phyloP scores from a whole-genome alignment of 2,888 invertebrate genomes.

The Amiota communis region DNA sequence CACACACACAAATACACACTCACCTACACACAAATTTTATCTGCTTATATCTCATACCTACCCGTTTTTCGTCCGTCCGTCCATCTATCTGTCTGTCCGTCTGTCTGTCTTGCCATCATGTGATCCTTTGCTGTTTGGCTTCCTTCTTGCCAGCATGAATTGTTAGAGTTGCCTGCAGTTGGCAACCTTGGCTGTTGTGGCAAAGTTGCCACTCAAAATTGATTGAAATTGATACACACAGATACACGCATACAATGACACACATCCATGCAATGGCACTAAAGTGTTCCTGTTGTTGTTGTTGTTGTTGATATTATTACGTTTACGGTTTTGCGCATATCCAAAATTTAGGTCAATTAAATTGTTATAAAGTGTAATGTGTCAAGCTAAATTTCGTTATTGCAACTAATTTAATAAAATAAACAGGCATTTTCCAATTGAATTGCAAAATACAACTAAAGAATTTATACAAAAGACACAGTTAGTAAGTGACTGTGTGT shows the following conservation, averaged over 20 bases:
- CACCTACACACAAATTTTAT: background rate
- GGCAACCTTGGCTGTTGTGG: background rate
- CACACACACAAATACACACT: background rate
- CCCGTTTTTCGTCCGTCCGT: background rate
- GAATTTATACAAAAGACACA: background rate
- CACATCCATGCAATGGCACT: constrained; percentile 20
- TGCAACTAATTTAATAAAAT: constrained; percentile 48
- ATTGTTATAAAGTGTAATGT: constrained; percentile 53
- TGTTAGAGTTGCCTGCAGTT: background rate
- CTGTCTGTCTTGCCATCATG: background rate
- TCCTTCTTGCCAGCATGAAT: background rate
- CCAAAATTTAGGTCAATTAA: constrained; percentile 60
- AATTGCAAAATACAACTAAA: constrained; percentile 16
- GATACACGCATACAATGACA: background rate
- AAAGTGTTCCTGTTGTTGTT: constrained; percentile 14
- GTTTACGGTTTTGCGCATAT: constrained; percentile 26
- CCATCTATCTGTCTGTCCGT: background rate
- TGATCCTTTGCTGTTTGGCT: background rate
- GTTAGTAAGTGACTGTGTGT: background rate
- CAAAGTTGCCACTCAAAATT: constrained; percentile 44
- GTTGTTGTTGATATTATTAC: constrained; percentile 35
- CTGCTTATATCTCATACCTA: background rate
- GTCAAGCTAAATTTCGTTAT: constrained; percentile 42
- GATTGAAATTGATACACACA: constrained; percentile 48
- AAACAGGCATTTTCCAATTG: constrained; percentile 34